Conservation (phyloP, 2,888 invertebrate species). For the Chloroclysta siterata region DNA sequence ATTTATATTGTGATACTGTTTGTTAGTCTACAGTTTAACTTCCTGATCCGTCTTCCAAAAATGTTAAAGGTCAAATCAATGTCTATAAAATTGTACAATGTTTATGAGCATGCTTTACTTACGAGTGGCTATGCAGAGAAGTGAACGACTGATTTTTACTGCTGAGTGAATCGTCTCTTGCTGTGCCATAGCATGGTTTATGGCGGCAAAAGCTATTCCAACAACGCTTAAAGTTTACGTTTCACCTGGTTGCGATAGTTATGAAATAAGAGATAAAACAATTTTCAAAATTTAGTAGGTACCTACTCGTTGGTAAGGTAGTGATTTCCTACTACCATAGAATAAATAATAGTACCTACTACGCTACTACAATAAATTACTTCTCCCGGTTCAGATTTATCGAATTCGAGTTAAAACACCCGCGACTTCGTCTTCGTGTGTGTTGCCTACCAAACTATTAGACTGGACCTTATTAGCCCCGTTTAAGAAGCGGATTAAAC, state of each 20-base stretch:
- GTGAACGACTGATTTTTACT: constrained; percentile 4
- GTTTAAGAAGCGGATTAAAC: too few species aligned
- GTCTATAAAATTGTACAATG: neutral
- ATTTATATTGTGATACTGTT: neutral
- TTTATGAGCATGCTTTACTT: constrained; percentile 1
- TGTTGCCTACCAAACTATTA: too few species aligned
- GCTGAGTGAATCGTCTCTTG: constrained; percentile 9
- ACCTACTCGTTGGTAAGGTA: neutral
- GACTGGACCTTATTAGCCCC: too few species aligned
- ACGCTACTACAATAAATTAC: too few species aligned
- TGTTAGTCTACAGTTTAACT: neutral
- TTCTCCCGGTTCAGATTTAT: too few species aligned
- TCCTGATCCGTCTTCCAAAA: neutral
- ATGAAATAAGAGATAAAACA: neutral
- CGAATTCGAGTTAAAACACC: too few species aligned
- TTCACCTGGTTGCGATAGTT: constrained; percentile 1
- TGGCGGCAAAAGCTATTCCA: constrained; percentile 4
- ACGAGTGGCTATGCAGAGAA: constrained; percentile 1
- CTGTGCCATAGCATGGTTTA: constrained; percentile 10
- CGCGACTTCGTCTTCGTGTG: too few species aligned
- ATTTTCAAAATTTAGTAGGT: neutral
- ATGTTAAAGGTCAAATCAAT: neutral
- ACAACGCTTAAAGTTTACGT: constrained; percentile 2
- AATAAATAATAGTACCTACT: too few species aligned
- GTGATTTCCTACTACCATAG: too few species aligned